Evolutionary conservation across 2,888 invertebrate species (phyloP).

Genomic region (Drosophila mulleri): DNA sequence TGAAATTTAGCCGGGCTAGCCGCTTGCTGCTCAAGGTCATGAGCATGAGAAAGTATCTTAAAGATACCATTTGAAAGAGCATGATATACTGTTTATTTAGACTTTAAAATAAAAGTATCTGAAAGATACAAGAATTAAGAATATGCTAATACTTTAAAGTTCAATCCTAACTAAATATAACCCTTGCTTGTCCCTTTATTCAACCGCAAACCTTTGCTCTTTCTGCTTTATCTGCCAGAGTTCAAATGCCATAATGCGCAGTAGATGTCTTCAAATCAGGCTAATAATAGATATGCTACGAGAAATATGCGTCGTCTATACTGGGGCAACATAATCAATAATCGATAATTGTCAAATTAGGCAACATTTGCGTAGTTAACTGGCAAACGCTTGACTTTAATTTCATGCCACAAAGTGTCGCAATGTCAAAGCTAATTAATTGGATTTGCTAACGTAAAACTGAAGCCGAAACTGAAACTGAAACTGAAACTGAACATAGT

Average conservation of each 20-base stretch:
- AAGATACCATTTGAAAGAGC: background rate
- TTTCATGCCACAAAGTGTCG: conserved; percentile 57
- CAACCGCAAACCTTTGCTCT: conserved; percentile 19
- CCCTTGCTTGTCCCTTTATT: background rate
- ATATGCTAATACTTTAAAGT: background rate
- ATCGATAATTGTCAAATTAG: conserved; percentile 70
- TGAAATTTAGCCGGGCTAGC: background rate
- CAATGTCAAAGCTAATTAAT: conserved; percentile 69
- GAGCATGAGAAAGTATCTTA: background rate
- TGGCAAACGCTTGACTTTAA: conserved; percentile 54
- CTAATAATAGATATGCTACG: conserved; percentile 57
- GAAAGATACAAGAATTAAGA: background rate
- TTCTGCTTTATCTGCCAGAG: background rate
- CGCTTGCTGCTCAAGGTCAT: background rate
- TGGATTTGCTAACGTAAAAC: conserved; percentile 43
- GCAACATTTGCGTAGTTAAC: conserved; percentile 35
- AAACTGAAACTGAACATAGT: conserved; percentile 1
- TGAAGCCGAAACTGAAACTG: too few species aligned
- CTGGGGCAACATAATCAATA: conserved; percentile 60
- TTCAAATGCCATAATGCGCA: conserved; percentile 26
- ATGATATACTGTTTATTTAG: too few species aligned
- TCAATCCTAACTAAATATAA: background rate
- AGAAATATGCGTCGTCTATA: conserved; percentile 26
- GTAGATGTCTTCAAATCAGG: conserved; percentile 6
- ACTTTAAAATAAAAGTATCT: background rate